Evolutionary conservation across 2,888 invertebrate species (phyloP).

Genomic region (Erebia aethiops): DNA sequence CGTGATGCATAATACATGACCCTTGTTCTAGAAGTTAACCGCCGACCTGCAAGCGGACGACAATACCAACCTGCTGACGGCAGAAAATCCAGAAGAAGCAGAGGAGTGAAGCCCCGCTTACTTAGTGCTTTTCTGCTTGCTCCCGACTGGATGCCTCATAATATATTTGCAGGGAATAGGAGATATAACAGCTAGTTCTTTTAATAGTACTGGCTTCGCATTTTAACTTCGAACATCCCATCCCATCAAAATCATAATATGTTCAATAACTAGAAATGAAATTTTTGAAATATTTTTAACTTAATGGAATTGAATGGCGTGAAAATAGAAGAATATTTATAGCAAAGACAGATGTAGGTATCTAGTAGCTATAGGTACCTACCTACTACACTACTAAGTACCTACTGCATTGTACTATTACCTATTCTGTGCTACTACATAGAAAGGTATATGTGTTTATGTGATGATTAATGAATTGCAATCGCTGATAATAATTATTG

Average conservation of each 20-base stretch:
- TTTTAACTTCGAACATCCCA: not conserved
- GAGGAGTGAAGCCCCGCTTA: slow-evolving; percentile 63
- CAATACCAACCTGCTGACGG: slow-evolving; percentile 76
- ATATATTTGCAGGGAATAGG: slow-evolving; percentile 45
- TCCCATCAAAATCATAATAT: too few species aligned
- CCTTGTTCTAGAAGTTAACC: slow-evolving; percentile 70
- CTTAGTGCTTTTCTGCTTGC: slow-evolving; percentile 50
- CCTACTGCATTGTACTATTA: too few species aligned
- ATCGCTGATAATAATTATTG: not conserved
- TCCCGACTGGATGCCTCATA: slow-evolving; percentile 53
- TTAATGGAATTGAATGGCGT: not conserved
- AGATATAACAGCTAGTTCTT: slow-evolving; percentile 23
- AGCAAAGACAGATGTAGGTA: not conserved
- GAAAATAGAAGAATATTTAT: not conserved
- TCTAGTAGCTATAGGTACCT: not conserved
- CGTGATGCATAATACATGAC: slow-evolving; percentile 28
- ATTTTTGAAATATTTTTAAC: not conserved
- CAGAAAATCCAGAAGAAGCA: slow-evolving; percentile 74
- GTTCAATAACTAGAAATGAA: too few species aligned
- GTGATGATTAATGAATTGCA: not conserved
- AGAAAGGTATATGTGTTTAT: not conserved
- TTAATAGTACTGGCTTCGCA: slow-evolving; percentile 26
- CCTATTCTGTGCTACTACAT: too few species aligned
- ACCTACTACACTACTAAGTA: too few species aligned
- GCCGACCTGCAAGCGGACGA: slow-evolving; percentile 74